Evolutionary conservation across 2,888 invertebrate genomes (phyloP).

Genomic region (Thera britannica): DNA sequence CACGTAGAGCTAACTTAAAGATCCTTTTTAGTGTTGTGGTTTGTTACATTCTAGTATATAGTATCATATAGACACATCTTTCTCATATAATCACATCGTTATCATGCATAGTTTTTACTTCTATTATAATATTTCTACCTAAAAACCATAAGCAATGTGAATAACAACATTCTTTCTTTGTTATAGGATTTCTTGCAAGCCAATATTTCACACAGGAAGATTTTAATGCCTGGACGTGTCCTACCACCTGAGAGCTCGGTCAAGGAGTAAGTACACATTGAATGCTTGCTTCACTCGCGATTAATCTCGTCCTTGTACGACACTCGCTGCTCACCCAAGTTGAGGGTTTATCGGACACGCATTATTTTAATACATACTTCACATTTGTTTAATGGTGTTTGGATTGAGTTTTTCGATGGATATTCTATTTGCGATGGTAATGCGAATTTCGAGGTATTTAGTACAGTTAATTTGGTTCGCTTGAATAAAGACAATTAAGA

Average conservation of each 20-base stretch:
- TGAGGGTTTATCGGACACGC: slow-evolving; percentile 51
- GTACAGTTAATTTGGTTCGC: background rate
- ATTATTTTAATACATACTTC: slow-evolving; percentile 19
- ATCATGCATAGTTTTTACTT: background rate
- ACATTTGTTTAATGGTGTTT: slow-evolving; percentile 17
- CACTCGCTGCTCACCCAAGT: slow-evolving; percentile 50
- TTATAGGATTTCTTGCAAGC: slow-evolving; percentile 69
- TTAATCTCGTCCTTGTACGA: slow-evolving; percentile 48
- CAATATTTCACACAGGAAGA: slow-evolving; percentile 72
- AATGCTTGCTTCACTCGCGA: slow-evolving; percentile 51
- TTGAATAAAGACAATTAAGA: background rate
- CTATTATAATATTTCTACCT: background rate
- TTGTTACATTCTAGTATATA: no score
- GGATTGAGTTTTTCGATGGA: background rate
- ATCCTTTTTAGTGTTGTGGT: no score
- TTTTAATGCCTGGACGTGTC: slow-evolving; percentile 72
- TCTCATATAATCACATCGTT: no score
- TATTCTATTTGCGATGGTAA: background rate
- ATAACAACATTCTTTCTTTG: slow-evolving; percentile 50
- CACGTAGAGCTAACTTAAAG: background rate
- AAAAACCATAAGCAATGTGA: background rate
- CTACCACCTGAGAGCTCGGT: slow-evolving; percentile 71
- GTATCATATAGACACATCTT: no score
- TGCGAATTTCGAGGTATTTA: background rate
- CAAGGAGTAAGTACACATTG: slow-evolving; percentile 66